phyloP scores from a whole-genome alignment of 2,797 vertebrate genomes.

The Ciconia nigra region DNA sequence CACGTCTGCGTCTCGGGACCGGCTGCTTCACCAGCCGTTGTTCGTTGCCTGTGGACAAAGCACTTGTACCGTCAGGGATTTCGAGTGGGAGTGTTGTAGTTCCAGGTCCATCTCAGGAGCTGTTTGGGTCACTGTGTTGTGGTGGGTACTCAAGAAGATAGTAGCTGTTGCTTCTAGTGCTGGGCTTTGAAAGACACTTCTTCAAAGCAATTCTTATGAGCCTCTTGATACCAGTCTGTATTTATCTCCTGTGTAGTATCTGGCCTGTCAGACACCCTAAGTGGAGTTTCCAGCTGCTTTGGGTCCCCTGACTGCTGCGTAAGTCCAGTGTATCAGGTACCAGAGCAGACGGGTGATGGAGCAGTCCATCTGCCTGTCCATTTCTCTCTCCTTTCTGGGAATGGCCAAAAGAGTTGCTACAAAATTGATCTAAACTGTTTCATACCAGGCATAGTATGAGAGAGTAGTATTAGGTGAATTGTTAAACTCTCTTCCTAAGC shows the following conservation, averaged over 20 bases:
- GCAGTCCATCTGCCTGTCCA: neutral
- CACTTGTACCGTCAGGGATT: neutral
- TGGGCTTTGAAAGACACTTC: neutral
- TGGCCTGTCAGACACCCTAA: neutral
- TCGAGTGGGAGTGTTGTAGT: neutral
- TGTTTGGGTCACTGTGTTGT: neutral
- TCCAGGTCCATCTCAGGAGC: neutral
- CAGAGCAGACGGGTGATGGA: neutral
- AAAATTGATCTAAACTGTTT: neutral
- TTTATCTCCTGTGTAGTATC: neutral
- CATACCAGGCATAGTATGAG: neutral
- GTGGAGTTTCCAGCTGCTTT: neutral
- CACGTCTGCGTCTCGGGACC: neutral
- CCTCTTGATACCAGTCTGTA: neutral
- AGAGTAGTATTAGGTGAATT: neutral
- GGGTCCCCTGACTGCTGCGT: neutral
- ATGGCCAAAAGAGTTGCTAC: neutral
- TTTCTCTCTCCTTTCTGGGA: neutral
- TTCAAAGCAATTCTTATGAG: neutral
- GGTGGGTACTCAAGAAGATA: neutral
- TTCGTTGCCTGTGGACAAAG: neutral
- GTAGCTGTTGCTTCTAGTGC: neutral
- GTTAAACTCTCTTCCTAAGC: neutral
- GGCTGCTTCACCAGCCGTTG: neutral
- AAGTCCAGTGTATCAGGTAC: neutral